Evolutionary conservation across 1,140 invertebrate genomes (phyloP), one percentile per base, ranked within the genome.

Genomic region (Alviniconcha marisindica): DNA sequence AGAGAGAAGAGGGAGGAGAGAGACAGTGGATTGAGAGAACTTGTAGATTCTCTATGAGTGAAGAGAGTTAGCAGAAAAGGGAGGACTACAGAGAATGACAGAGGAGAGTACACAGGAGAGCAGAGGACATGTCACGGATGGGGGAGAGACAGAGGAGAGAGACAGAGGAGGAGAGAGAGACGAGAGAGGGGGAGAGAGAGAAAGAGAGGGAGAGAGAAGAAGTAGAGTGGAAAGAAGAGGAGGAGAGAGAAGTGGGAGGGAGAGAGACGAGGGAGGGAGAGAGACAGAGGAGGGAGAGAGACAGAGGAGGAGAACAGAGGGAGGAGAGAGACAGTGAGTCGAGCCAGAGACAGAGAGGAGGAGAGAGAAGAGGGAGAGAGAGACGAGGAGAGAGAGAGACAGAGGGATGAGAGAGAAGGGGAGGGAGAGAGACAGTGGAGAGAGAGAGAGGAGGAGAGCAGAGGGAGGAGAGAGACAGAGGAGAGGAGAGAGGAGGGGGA

Each of bases 81-180:
- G 73, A 74, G 73, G 36, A 33, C 14, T 4, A 74, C 14, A 74
- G 14, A 74, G 28, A 74, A 7, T 36, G 15, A 74, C 7, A 74
- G 14, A 74, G 28, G 36, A 7, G 36, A 7, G 36, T 4, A 74
- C 7, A 40, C 7, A 74, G 18, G n/a, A n/a, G n/a, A 28, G n/a
- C 7, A 69, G n/a, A 36, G 33, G n/a, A 28, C 7, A 10, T 28
- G 33, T 28, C 7, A 69, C n/a, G n/a, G n/a, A n/a, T n/a, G n/a
- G n/a, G n/a, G 33, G 78, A 66, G 33, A 80, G 56, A 66, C n/a
- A n/a, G n/a, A n/a, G n/a, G n/a, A n/a, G n/a, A 63, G 77, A 54
- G 51, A 63, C 2, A 56, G 54, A 33, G n/a, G 48, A n/a, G 33
- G 44, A 51, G 36, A 80, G 48, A 74, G 36, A 28, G 73, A n/a